Percentiles rank a stretch among this genome's conserved stretches.
Evolutionary conservation across 2,113 vertebrate species (phyloP).

Genomic region (Tinamus guttatus): DNA sequence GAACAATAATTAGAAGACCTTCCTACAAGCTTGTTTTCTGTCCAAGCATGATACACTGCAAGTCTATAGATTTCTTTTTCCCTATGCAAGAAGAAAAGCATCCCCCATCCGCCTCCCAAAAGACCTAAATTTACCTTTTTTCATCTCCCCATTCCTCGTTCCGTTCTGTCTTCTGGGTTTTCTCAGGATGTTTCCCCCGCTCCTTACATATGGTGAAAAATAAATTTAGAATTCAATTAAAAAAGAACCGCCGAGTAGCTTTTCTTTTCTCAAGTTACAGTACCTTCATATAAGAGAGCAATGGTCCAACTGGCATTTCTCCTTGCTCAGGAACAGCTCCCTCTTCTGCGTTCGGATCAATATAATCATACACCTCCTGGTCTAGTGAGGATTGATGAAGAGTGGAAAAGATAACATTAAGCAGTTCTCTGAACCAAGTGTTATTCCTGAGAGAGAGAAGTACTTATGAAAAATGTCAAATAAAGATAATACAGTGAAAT

Average conservation of each 20-base stretch:
- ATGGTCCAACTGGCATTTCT: slow-evolving; percentile 80
- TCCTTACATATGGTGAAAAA: slow-evolving; percentile 75
- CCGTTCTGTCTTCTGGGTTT: slow-evolving; percentile 86
- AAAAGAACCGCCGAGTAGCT: not conserved
- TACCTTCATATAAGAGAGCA: slow-evolving; percentile 92
- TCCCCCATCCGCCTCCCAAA: not conserved
- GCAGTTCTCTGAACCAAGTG: not conserved
- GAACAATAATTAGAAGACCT: not conserved
- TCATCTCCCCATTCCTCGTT: slow-evolving; percentile 88
- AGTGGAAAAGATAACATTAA: slow-evolving; percentile 5
- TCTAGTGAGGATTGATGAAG: slow-evolving; percentile 79
- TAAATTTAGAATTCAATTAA: not conserved
- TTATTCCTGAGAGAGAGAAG: slow-evolving; percentile 11
- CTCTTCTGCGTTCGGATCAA: slow-evolving; percentile 89
- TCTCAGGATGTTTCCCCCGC: slow-evolving; percentile 86
- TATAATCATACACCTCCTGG: slow-evolving; percentile 94
- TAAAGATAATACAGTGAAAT: not conserved
- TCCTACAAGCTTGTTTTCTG: not conserved
- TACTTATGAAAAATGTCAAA: not conserved
- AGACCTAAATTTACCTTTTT: slow-evolving; percentile 81
- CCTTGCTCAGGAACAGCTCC: slow-evolving; percentile 86
- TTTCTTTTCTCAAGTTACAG: not conserved
- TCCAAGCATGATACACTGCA: not conserved
- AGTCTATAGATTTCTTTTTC: not conserved
- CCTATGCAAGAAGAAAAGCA: not conserved